These are phyloP conservation scores for Netelia fuscicornis DNA, from an alignment of 2,888 invertebrate genomes.

Conservation along the genomic window DNA sequence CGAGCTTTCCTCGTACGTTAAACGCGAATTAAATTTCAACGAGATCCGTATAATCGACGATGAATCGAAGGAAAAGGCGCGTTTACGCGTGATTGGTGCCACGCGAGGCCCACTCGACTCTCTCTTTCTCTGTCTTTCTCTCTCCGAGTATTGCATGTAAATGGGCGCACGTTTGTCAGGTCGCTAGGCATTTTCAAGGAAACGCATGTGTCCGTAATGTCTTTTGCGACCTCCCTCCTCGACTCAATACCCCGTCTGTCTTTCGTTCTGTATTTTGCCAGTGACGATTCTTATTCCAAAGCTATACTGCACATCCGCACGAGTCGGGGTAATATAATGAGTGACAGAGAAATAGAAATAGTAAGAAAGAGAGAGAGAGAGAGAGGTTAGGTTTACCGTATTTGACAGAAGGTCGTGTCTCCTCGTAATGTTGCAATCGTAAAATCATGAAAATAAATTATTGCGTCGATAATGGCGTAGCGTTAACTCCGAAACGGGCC, in stretches of 20 bases:
- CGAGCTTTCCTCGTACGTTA: too few relatives aligned
- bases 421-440: conserved; percentile 71
- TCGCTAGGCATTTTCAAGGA: conserved; percentile 78
- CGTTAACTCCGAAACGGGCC: conserved; percentile 71
- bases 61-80: too few relatives aligned
- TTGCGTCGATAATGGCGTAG: conserved; percentile 78
- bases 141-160: conserved; percentile 74
- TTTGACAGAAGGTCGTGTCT: conserved; percentile 62
- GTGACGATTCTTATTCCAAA: not conserved
- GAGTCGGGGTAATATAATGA: conserved; percentile 11
- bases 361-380: conserved; percentile 33
- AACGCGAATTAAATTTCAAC: too few relatives aligned
- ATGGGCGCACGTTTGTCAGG: conserved; percentile 70
- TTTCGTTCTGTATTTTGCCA: conserved; percentile 2
- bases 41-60: too few relatives aligned
- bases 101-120: conserved; percentile 70
- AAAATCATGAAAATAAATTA: conserved; percentile 82
- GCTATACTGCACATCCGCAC: not conserved
- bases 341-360: not conserved
- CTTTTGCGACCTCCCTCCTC: conserved; percentile 12
- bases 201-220: conserved; percentile 69
- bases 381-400: conserved; percentile 10
- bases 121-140: conserved; percentile 4
- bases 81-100: conserved; percentile 18
- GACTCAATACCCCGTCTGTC: conserved; percentile 1